Evolutionary conservation across 2,113 vertebrate species (phyloP), one percentile per base, ranked within the genome.

Genomic region (Percina caprodes): DNA sequence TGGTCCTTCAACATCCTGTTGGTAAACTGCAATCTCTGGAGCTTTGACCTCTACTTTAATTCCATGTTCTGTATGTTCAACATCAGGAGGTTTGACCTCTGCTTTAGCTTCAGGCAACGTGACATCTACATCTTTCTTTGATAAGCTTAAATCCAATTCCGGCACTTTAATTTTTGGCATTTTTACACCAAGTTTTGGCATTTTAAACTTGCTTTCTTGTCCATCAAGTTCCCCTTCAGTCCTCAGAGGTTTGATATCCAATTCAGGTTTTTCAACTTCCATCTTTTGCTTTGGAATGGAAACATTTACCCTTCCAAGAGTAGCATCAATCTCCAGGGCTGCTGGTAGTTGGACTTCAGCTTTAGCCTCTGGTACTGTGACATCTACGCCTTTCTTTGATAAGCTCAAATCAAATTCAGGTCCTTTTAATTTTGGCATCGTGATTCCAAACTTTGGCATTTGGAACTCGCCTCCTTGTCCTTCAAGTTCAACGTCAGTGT

Each of bases 151-250:
- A 23, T 90, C 54, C 49, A 85, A 16, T 81, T 90, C 80, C 59
- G 86, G 69, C 0, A 49, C 72, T 68, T 85, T 80, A 2, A 80
- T 5, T 78, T 80, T 80, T 9, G 76, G 76, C 21, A 85, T 60
- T 60, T 42, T 1, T 3, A 88, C 70, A 23, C 77, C 86, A 2
- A 87, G 59, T 11, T 84, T 89, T 60, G 71, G 86, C 46, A 91
- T 67, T 65, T 91, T 89, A 1, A 88, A 66, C 18, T 61, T 78
- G 3, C 55, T 62, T n/a, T 26, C 79, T 24, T 81, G 56, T 42
- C 39, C 60, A 30, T 81, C 71, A 19, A 35, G 23, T 79, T 89
- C 49, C 62, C 1, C 66, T 2, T 74, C 49, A 19, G 3, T 19
- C 12, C 62, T 5, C 11, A 56, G 5, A 46, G 69, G 3, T 75